phyloP scores from a whole-genome alignment of 2,113 vertebrate species.

The Felis chaus region DNA sequence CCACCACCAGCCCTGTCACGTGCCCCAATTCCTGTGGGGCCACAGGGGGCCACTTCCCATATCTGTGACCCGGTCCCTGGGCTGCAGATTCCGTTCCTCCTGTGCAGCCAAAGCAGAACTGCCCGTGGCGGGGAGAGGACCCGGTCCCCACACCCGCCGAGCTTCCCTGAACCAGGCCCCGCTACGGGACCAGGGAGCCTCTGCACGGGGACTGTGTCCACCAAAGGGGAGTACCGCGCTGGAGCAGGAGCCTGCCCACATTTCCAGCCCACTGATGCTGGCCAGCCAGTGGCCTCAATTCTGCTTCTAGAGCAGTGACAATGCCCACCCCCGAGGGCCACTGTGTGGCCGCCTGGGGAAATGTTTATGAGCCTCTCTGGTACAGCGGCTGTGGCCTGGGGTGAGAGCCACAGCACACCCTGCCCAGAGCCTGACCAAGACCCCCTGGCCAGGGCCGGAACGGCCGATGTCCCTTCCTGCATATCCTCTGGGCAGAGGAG shows the following conservation, averaged over 20 bases:
- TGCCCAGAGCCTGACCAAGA: not conserved
- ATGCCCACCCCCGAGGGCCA: not conserved
- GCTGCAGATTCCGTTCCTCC: not conserved
- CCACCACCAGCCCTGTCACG: not conserved
- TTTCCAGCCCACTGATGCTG: rapidly evolving
- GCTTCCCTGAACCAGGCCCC: too few relatives aligned
- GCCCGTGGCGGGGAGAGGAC: not conserved
- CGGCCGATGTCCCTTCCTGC: rapidly evolving
- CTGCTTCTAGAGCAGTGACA: not conserved
- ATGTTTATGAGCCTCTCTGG: rapidly evolving
- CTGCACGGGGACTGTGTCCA: too few relatives aligned
- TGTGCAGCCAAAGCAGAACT: not conserved
- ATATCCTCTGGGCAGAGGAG: not conserved
- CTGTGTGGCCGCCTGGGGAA: not conserved
- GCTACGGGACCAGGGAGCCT: not conserved
- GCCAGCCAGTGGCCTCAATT: not conserved
- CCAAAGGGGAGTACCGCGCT: rapidly evolving
- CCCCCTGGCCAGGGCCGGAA: too few relatives aligned
- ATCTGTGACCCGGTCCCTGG: not conserved
- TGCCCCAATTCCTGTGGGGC: not conserved
- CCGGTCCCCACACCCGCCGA: not conserved
- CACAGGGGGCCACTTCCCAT: not conserved
- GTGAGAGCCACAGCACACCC: not conserved
- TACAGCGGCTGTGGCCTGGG: rapidly evolving
- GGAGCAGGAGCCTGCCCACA: not conserved